phyloP scores from a whole-genome alignment of 2,797 vertebrate genomes.

The Pyrocephalus nanus region DNA sequence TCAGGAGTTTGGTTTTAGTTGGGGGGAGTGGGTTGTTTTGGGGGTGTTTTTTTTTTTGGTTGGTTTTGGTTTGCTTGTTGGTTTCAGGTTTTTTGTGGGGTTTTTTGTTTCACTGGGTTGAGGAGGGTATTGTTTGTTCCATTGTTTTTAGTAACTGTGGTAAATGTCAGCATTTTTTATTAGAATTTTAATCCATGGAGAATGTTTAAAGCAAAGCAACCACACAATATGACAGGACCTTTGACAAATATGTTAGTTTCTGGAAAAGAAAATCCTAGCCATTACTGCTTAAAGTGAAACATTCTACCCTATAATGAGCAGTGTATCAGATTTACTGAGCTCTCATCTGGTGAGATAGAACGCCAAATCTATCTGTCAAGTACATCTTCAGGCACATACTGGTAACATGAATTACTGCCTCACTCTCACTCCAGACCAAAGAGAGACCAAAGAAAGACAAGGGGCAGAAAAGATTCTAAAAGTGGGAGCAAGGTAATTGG shows the following conservation, averaged over 20 bases:
- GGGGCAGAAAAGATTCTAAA: background rate
- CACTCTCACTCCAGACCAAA: background rate
- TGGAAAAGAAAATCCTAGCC: background rate
- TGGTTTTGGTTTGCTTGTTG: background rate
- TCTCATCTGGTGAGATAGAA: background rate
- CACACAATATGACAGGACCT: background rate
- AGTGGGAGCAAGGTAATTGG: background rate
- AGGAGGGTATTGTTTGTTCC: background rate
- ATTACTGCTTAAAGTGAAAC: background rate
- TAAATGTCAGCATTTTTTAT: background rate
- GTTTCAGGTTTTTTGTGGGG: background rate
- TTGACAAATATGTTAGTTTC: background rate
- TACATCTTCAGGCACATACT: background rate
- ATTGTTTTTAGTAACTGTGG: background rate
- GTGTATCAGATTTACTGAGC: background rate
- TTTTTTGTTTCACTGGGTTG: background rate
- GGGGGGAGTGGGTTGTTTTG: background rate
- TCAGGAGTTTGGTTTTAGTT: background rate
- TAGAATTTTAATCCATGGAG: background rate
- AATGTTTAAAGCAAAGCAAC: background rate
- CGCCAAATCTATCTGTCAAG: background rate
- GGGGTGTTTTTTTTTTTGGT: background rate
- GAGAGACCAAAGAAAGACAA: background rate
- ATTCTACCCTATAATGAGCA: background rate
- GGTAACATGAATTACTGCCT: background rate